A percentile compares a stretch with the other conserved stretches of the same genome.
Conservation (phyloP, 2,113 vertebrate species). For the Raja brachyura region DNA sequence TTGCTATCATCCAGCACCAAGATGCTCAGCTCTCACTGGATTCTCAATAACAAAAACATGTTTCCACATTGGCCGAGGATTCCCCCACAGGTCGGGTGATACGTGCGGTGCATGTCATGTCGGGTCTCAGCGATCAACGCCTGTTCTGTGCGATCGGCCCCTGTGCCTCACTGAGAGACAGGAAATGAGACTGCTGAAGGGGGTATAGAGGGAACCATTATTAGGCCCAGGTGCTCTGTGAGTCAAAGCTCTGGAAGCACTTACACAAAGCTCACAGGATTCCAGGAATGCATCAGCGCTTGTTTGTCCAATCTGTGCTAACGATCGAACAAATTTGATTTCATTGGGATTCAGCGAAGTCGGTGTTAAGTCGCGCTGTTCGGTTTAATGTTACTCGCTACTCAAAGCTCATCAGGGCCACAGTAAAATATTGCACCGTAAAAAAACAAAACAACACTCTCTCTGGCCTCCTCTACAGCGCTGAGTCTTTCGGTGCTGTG, state of each 20-base stretch:
- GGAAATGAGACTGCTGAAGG: constrained; percentile 27
- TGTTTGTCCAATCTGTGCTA: neutral
- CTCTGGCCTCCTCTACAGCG: no score
- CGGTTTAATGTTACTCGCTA: neutral
- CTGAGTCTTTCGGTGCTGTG: neutral
- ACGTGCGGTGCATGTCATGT: neutral
- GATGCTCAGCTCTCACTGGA: neutral
- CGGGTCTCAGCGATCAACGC: neutral
- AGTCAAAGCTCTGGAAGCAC: constrained; percentile 31
- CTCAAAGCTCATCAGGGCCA: neutral
- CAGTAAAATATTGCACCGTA: neutral
- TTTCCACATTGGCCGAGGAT: neutral
- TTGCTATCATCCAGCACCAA: neutral
- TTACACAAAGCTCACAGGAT: constrained; percentile 25
- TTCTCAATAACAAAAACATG: constrained; percentile 20
- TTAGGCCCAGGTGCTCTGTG: constrained; percentile 22
- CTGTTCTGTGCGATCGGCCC: neutral
- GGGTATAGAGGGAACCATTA: constrained; percentile 28
- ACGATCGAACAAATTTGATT: neutral
- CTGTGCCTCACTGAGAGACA: constrained; percentile 19
- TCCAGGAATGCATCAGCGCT: neutral
- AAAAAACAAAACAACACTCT: neutral
- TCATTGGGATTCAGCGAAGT: neutral
- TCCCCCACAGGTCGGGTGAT: constrained; percentile 1
- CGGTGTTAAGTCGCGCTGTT: neutral